phyloP scores from a whole-genome alignment of 2,797 vertebrate genomes.

The Ctenopoma kingsleyae region DNA sequence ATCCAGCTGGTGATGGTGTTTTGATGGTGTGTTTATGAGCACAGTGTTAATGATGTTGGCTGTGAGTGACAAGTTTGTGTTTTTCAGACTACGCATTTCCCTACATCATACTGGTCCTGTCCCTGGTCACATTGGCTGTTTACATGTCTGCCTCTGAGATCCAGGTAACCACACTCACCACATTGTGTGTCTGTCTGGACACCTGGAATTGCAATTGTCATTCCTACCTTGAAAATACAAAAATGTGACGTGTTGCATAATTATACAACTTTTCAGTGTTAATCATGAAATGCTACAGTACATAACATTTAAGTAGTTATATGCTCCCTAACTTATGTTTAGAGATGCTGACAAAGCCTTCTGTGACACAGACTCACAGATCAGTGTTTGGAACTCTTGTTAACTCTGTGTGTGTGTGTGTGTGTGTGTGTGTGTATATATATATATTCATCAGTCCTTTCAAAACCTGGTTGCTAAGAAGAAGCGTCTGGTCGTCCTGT shows the following conservation, averaged over 20 bases:
- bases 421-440: background rate
- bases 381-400: background rate
- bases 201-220: background rate
- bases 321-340: no score
- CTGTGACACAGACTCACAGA: no score
- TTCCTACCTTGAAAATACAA: no score
- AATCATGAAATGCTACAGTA: background rate
- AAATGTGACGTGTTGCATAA: no score
- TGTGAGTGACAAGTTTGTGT: constrained; percentile 25
- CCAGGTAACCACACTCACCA: constrained; percentile 84
- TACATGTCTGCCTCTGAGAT: constrained; percentile 99
- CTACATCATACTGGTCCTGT: constrained; percentile 95
- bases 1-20: background rate
- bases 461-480: constrained; percentile 94
- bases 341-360: no score
- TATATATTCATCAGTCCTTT: constrained; percentile 85
- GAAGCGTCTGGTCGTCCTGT: constrained; percentile 95
- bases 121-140: constrained; percentile 94
- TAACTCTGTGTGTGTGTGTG: background rate
- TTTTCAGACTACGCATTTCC: constrained; percentile 96
- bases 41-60: background rate
- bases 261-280: background rate
- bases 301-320: no score
- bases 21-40: background rate
- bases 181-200: background rate